Percentiles rank a stretch among this genome's conserved stretches.
Evolutionary conservation across 2,113 vertebrate genomes (phyloP).

Genomic region (Atrichornis clamosus): DNA sequence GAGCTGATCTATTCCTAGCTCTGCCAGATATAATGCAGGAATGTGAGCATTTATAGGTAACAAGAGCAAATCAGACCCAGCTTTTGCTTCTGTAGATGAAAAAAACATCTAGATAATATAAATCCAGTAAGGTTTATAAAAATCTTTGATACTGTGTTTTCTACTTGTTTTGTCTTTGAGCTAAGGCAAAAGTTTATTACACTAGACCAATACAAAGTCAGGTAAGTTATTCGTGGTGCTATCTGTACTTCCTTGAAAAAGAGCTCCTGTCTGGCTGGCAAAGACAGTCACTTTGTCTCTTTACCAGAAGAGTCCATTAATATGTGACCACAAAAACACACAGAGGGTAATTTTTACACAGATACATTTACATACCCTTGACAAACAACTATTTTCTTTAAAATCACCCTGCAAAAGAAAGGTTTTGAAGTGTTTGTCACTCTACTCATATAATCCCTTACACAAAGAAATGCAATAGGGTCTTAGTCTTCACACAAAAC

Average conservation of each 20-base stretch:
- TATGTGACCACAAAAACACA: not conserved
- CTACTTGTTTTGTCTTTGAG: not conserved
- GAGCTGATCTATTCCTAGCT: conserved; percentile 40
- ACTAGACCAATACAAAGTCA: not conserved
- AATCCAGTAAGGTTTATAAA: not conserved
- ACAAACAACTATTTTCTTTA: not conserved
- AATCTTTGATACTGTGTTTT: not conserved
- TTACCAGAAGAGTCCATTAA: not conserved
- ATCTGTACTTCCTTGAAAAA: not conserved
- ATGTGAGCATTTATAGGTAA: not conserved
- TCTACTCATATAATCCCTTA: not conserved
- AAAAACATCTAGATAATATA: not conserved
- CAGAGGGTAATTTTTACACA: not conserved
- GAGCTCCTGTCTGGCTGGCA: not conserved
- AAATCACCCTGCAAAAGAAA: not conserved
- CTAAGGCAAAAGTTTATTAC: not conserved
- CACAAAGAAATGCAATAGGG: not conserved
- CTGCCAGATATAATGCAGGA: not conserved
- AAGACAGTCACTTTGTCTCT: not conserved
- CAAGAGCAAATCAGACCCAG: not conserved
- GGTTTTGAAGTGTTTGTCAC: not conserved
- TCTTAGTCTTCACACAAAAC: not conserved
- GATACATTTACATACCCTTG: not conserved
- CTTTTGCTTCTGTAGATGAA: not conserved
- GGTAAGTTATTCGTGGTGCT: not conserved